These are phyloP conservation scores for Neosalanx taihuensis DNA, from an alignment of 2,797 vertebrate genomes.

Conservation along the genomic window DNA sequence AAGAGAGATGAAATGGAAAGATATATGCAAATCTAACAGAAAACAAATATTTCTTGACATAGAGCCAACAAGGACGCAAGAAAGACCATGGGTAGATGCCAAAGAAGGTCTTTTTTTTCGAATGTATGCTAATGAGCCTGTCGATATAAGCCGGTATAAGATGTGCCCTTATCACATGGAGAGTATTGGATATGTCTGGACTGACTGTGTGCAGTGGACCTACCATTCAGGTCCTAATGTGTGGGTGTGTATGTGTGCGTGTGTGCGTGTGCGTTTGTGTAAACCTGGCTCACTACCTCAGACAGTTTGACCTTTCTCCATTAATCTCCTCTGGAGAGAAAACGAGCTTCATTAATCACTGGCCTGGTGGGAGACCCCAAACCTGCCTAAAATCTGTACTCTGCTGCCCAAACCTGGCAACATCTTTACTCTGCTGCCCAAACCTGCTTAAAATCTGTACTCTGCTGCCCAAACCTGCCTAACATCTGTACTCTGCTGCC, in stretches of 20 bases:
- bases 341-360: constrained; percentile 62
- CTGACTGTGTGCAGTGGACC: background rate
- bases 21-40: background rate
- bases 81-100: background rate
- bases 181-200: background rate
- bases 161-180: background rate
- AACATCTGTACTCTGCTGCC: too few species aligned
- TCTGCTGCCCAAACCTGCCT: too few species aligned
- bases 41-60: background rate
- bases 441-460: too few species aligned
- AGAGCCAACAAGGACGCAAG: background rate
- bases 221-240: background rate
- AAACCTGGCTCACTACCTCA: constrained; percentile 27
- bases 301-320: constrained; percentile 50
- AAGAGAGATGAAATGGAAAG: background rate
- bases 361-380: constrained; percentile 46
- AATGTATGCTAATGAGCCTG: constrained; percentile 41
- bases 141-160: constrained; percentile 1
- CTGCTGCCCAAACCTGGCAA: constrained; percentile 11
- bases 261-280: constrained; percentile 5
- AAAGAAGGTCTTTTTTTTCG: too few species aligned
- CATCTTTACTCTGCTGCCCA: constrained; percentile 7
- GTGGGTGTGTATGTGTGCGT: background rate
- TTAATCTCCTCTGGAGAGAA: constrained; percentile 65
- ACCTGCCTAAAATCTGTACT: constrained; percentile 31